These are phyloP conservation scores for Pseudomyrmex pallidus DNA, from an alignment of 1,140 invertebrate genomes.

Conservation along the genomic window DNA sequence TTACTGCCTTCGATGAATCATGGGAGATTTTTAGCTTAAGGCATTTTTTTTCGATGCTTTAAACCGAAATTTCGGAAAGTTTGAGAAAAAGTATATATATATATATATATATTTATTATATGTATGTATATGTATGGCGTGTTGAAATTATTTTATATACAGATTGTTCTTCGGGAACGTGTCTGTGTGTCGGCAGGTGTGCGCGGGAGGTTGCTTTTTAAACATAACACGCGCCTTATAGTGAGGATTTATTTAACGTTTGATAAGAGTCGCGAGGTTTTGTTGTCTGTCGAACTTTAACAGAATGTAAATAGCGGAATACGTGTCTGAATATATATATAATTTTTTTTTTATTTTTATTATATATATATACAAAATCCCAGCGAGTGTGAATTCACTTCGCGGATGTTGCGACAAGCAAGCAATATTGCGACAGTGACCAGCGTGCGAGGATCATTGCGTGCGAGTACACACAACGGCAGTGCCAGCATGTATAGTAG, in stretches of 20 bases:
- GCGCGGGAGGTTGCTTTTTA: slow-evolving; percentile 25
- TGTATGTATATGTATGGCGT: slow-evolving; percentile 8
- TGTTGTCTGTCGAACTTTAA: not conserved
- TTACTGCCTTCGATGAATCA: slow-evolving; percentile 56
- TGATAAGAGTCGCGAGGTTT: slow-evolving; percentile 1
- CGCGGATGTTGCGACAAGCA: slow-evolving; percentile 20
- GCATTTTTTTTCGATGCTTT: slow-evolving; percentile 55
- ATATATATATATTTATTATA: too few species aligned
- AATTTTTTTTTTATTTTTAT: not conserved
- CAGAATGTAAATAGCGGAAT: slow-evolving; percentile 22
- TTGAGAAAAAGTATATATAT: not conserved
- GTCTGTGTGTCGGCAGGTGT: slow-evolving; percentile 9
- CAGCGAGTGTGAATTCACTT: slow-evolving; percentile 20
- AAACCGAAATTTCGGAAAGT: slow-evolving; percentile 43
- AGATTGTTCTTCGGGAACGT: slow-evolving; percentile 29
- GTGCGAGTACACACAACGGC: slow-evolving; percentile 40
- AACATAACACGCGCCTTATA: slow-evolving; percentile 30
- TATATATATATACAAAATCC: slow-evolving; percentile 8
- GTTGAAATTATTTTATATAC: slow-evolving; percentile 53
- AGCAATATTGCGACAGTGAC: slow-evolving; percentile 20
- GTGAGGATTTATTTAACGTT: slow-evolving; percentile 35
- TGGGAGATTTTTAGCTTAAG: slow-evolving; percentile 56
- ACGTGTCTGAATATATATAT: slow-evolving; percentile 8
- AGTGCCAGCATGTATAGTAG: slow-evolving; percentile 75
- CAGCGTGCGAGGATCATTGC: not conserved